Evolutionary conservation across 2,113 vertebrate genomes (phyloP).

Genomic region (Nannospalax galili): DNA sequence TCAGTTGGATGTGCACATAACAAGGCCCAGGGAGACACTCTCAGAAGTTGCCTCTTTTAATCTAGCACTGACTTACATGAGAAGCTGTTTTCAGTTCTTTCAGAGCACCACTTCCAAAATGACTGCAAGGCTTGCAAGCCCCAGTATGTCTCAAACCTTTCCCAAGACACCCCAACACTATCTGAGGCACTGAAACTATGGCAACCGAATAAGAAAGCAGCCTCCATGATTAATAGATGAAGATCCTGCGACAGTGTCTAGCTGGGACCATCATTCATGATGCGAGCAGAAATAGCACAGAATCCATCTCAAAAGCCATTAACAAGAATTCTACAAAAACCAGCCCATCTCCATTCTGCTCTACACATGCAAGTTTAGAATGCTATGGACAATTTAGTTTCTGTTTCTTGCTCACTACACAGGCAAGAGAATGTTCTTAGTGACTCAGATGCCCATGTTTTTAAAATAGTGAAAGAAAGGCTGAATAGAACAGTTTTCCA

Average conservation of each 20-base stretch:
- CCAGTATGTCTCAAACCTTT: constrained; percentile 88
- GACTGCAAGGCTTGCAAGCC: constrained; percentile 89
- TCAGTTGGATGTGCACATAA: constrained; percentile 86
- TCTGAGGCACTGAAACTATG: constrained; percentile 99
- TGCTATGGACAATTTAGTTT: constrained; percentile 68
- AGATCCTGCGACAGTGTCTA: constrained; percentile 92
- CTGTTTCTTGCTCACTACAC: constrained; percentile 69
- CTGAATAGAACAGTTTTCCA: constrained; percentile 55
- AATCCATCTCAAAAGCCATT: constrained; percentile 81
- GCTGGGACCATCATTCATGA: constrained; percentile 89
- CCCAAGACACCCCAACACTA: constrained; percentile 95
- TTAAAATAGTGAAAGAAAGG: constrained; percentile 63
- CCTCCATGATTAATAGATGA: constrained; percentile 99
- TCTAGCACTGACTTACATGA: constrained; percentile 82
- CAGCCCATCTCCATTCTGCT: constrained; percentile 66
- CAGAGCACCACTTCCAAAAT: constrained; percentile 83
- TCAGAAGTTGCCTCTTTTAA: constrained; percentile 85
- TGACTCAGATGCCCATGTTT: constrained; percentile 67
- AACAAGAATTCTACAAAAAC: constrained; percentile 74
- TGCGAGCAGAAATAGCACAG: constrained; percentile 83
- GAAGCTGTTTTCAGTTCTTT: constrained; percentile 81
- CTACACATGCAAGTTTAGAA: not conserved
- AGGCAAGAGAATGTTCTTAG: constrained; percentile 48
- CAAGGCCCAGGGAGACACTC: constrained; percentile 87
- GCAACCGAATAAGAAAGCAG: constrained; percentile 99